Percentiles rank a stretch among this genome's conserved stretches.
Evolutionary conservation across 2,797 vertebrate genomes (phyloP).

Genomic region (Parotocinclus haroldoi): DNA sequence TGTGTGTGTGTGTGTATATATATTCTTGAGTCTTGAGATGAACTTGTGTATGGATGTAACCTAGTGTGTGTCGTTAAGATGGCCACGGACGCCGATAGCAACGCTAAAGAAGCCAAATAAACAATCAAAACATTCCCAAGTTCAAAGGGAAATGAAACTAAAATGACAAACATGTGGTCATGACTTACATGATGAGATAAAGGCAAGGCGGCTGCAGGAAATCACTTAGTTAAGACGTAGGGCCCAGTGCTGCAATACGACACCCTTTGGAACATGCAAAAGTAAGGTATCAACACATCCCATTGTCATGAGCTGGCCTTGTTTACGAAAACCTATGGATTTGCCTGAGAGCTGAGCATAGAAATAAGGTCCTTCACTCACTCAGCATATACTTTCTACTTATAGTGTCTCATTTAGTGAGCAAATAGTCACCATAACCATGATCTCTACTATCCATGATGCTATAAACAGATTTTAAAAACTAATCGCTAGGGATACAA

Average conservation of each 20-base stretch:
- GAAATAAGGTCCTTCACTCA: conserved; percentile 19
- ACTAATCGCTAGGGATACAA: conserved; percentile 52
- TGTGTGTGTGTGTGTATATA: too few relatives aligned
- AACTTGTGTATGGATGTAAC: too few relatives aligned
- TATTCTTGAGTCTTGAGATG: too few relatives aligned
- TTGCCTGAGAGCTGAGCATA: conserved; percentile 20
- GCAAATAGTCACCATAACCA: conserved; percentile 42
- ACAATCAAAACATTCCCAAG: too few relatives aligned
- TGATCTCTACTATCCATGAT: conserved; percentile 45
- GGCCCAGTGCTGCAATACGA: conserved; percentile 15
- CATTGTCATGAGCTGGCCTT: conserved; percentile 16
- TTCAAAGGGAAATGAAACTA: conserved; percentile 36
- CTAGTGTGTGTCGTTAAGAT: too few relatives aligned
- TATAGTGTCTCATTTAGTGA: not conserved
- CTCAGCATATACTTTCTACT: conserved; percentile 7
- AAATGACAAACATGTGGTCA: conserved; percentile 41
- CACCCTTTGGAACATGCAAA: conserved; percentile 23
- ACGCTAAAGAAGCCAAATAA: too few relatives aligned
- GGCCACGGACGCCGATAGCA: too few relatives aligned
- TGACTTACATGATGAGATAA: conserved; percentile 35
- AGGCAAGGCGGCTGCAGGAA: conserved; percentile 27
- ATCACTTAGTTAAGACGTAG: conserved; percentile 20
- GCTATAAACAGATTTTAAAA: conserved; percentile 56
- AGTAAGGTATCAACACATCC: conserved; percentile 27
- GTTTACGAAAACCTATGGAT: conserved; percentile 31